Percentiles rank a stretch among this genome's conserved stretches.
These are phyloP conservation scores for Shargacucullia verbasci DNA, from an alignment of 2,888 invertebrate species.

Conservation along the genomic window DNA sequence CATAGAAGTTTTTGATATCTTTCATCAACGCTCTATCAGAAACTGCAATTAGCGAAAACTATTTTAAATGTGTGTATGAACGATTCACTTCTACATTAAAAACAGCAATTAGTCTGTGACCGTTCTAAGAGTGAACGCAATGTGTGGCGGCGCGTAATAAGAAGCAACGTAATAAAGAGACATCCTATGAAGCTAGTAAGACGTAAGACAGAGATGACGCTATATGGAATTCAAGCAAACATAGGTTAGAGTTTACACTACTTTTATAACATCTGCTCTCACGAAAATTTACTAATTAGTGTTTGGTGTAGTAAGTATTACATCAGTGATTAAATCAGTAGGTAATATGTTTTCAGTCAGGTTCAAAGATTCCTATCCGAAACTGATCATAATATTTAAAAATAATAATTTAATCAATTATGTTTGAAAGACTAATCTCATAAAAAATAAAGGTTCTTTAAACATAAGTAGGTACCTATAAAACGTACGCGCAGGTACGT, in stretches of 20 bases:
- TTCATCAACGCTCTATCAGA: too few relatives aligned
- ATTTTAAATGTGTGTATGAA: too few relatives aligned
- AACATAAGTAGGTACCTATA: constrained; percentile 10
- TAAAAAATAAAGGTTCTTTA: constrained; percentile 4
- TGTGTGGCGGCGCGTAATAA: constrained; percentile 53
- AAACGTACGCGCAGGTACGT: constrained; percentile 25
- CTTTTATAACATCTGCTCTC: too few relatives aligned
- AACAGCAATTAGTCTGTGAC: constrained; percentile 20
- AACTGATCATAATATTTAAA: background rate
- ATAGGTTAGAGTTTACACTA: too few relatives aligned
- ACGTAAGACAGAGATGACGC: constrained; percentile 46
- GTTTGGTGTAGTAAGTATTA: too few relatives aligned
- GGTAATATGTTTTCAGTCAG: too few relatives aligned
- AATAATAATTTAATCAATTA: background rate
- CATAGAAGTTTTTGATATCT: too few relatives aligned
- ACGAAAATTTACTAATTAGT: too few relatives aligned
- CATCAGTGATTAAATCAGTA: too few relatives aligned
- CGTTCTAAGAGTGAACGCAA: constrained; percentile 20
- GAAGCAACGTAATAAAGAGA: constrained; percentile 60
- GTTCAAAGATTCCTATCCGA: too few relatives aligned
- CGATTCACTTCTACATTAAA: too few relatives aligned
- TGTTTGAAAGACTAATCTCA: background rate
- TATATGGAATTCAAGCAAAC: background rate
- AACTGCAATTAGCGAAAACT: too few relatives aligned
- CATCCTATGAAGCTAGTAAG: constrained; percentile 31